phyloP scores from a whole-genome alignment of 2,797 vertebrate species.

The Neopelma chrysocephalum region DNA sequence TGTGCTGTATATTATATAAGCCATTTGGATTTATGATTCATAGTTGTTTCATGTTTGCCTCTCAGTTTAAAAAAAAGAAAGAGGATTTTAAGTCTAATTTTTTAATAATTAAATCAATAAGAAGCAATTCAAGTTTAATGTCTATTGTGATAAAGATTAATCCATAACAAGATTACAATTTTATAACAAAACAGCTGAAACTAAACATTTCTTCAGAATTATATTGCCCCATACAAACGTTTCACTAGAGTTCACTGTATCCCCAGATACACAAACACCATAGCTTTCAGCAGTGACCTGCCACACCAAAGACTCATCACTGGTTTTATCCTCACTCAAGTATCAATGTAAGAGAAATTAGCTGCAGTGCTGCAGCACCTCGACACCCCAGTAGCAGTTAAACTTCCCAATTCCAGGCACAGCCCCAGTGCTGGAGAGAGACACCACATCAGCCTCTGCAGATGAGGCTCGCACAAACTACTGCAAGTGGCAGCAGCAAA shows the following conservation, averaged over 20 bases:
- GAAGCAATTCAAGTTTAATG: background rate
- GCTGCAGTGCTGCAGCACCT: background rate
- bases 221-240: fast-evolving
- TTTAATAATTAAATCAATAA: background rate
- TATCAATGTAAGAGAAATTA: background rate
- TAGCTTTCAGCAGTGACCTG: background rate
- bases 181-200: background rate
- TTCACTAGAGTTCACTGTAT: background rate
- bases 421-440: too few species aligned
- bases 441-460: background rate
- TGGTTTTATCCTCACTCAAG: background rate
- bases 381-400: fast-evolving
- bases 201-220: background rate
- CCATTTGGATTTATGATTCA: background rate
- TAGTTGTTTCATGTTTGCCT: fast-evolving
- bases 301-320: background rate
- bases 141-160: background rate
- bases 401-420: background rate
- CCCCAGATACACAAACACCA: fast-evolving
- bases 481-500: background rate
- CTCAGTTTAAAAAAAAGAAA: background rate
- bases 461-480: background rate
- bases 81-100: background rate
- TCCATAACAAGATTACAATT: background rate
- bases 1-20: background rate